phyloP scores from a whole-genome alignment of 2,113 vertebrate genomes.

The Meriones unguiculatus region DNA sequence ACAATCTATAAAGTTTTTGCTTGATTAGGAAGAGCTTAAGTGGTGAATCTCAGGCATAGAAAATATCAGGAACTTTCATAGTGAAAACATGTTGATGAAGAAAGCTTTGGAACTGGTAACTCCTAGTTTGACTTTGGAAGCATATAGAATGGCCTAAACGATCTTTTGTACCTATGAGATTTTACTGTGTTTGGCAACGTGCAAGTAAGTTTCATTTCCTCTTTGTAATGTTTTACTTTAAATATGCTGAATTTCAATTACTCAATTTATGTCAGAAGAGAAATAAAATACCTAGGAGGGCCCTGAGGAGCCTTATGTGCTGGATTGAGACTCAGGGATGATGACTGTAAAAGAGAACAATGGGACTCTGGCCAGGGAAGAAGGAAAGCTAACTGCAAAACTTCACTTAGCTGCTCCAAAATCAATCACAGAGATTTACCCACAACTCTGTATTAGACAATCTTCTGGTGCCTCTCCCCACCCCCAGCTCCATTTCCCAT shows the following conservation, averaged over 20 bases:
- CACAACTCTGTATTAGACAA: not conserved
- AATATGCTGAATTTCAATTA: not conserved
- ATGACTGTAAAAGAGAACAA: not conserved
- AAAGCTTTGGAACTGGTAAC: not conserved
- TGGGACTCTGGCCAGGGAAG: not conserved
- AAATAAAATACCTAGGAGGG: not conserved
- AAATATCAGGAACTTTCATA: not conserved
- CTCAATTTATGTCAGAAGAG: not conserved
- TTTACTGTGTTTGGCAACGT: not conserved
- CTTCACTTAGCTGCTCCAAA: not conserved
- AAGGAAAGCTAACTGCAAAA: not conserved
- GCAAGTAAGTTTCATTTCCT: not conserved
- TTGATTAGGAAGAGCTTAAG: fast-evolving
- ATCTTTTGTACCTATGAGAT: not conserved
- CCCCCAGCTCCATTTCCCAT: not conserved
- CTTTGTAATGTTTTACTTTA: not conserved
- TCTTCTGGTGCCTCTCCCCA: not conserved
- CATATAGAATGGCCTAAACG: not conserved
- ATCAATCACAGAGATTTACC: not conserved
- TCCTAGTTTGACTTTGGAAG: not conserved
- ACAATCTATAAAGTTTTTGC: not conserved
- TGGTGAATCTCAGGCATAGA: not conserved
- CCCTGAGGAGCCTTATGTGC: not conserved
- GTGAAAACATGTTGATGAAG: not conserved
- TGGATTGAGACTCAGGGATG: not conserved